These are phyloP conservation scores for Lycaena phlaeas DNA, from an alignment of 2,888 invertebrate species.

Conservation along the genomic window DNA sequence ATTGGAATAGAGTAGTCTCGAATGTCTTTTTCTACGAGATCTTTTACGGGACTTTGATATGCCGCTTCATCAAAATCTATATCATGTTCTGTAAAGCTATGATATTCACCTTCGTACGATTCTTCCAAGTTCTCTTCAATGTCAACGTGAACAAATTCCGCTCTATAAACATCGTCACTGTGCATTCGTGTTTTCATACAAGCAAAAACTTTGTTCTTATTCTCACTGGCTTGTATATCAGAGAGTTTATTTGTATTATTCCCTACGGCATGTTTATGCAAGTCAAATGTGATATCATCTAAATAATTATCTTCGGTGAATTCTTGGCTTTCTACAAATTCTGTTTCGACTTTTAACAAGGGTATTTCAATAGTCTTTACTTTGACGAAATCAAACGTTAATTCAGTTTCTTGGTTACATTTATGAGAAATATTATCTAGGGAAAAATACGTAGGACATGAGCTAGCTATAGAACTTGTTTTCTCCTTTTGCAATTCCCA, in stretches of 20 bases:
- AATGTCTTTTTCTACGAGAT: slow-evolving; percentile 59
- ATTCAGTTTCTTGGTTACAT: slow-evolving; percentile 27
- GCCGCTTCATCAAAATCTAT: slow-evolving; percentile 43
- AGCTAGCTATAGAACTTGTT: neutral
- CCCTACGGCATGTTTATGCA: slow-evolving; percentile 9
- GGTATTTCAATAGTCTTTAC: slow-evolving; percentile 35
- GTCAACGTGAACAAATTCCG: slow-evolving; percentile 25
- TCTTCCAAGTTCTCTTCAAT: slow-evolving; percentile 27
- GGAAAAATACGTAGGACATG: slow-evolving; percentile 33
- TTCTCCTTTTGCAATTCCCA: slow-evolving; percentile 24
- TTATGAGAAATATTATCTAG: slow-evolving; percentile 42
- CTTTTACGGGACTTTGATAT: slow-evolving; percentile 61
- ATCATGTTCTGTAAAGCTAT: slow-evolving; percentile 51
- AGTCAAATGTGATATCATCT: slow-evolving; percentile 30
- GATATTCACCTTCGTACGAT: slow-evolving; percentile 55
- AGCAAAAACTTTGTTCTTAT: too few relatives aligned
- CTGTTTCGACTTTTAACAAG: slow-evolving; percentile 27
- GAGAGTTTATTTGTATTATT: too few relatives aligned
- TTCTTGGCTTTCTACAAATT: slow-evolving; percentile 59
- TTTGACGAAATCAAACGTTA: slow-evolving; percentile 28
- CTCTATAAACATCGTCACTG: slow-evolving; percentile 24
- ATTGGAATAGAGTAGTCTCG: slow-evolving; percentile 64
- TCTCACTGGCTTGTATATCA: too few relatives aligned
- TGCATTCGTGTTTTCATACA: too few relatives aligned
- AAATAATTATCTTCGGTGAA: slow-evolving; percentile 61